These are phyloP conservation scores for Gonatopus flavifemur DNA, from an alignment of 1,140 invertebrate genomes.

Conservation along the genomic window DNA sequence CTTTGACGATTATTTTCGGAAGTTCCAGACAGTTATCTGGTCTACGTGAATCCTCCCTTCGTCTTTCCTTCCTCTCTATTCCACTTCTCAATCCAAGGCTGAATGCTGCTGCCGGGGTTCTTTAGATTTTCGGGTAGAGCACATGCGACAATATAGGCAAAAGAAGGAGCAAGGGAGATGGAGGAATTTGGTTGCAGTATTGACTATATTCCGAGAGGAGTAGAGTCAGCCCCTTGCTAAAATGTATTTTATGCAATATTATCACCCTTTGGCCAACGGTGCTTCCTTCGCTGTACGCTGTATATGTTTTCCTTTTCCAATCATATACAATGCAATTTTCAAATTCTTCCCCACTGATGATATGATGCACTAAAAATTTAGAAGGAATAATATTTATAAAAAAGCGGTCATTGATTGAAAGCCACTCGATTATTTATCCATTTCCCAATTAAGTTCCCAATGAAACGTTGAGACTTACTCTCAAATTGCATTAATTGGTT, in stretches of 20 bases:
- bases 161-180: slow-evolving; percentile 15
- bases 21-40: slow-evolving; percentile 26
- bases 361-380: no score
- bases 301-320: no score
- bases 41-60: slow-evolving; percentile 15
- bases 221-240: slow-evolving; percentile 12
- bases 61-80: slow-evolving; percentile 14
- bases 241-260: slow-evolving; percentile 32
- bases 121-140: slow-evolving; percentile 9
- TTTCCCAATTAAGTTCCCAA: no score
- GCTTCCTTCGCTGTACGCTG: no score
- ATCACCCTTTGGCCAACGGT: slow-evolving; percentile 27
- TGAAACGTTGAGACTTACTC: no score
- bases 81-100: neutral
- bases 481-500: no score
- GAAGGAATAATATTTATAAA: no score
- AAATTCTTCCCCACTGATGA: no score
- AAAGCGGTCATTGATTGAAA: no score
- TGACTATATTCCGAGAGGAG: slow-evolving; percentile 18
- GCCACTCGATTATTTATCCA: no score
- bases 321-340: no score
- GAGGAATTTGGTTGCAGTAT: slow-evolving; percentile 26
- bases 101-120: slow-evolving; percentile 1
- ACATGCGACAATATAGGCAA: no score
- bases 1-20: slow-evolving; percentile 25